Conservation (phyloP, 2,113 vertebrate genomes). For the Pteruthius melanotis region DNA sequence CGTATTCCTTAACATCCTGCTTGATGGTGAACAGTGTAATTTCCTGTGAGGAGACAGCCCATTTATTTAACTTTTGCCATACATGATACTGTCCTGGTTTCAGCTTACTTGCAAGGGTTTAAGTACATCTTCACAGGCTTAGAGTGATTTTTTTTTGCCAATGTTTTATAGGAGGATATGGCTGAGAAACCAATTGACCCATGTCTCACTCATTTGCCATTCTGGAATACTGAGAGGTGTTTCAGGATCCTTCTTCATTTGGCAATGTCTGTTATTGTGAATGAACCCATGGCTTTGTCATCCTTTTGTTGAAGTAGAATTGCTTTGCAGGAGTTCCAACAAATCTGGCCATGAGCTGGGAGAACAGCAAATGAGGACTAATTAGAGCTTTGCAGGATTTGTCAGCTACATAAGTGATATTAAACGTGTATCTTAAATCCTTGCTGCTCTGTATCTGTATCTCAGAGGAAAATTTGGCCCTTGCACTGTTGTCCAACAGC, state of each 20-base stretch:
- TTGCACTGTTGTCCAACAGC: neutral
- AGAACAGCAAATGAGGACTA: neutral
- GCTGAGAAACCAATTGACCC: neutral
- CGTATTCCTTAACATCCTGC: slow-evolving; percentile 8
- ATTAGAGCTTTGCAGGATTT: neutral
- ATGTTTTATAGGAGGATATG: neutral
- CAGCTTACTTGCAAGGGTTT: neutral
- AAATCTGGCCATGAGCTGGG: neutral
- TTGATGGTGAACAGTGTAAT: slow-evolving; percentile 37
- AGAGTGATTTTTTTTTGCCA: neutral
- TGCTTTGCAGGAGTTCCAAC: neutral
- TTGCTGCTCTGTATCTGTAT: neutral
- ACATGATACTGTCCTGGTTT: neutral
- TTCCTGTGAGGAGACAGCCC: slow-evolving; percentile 41
- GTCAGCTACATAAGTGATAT: neutral
- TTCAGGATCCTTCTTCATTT: neutral
- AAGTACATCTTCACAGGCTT: neutral
- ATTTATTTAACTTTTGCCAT: slow-evolving; percentile 50
- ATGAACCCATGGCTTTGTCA: neutral
- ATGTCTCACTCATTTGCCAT: neutral
- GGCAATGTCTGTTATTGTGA: neutral
- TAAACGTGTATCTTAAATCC: neutral
- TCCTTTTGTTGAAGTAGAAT: neutral
- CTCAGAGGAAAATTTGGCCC: neutral
- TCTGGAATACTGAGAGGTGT: neutral